These are phyloP conservation scores for Sphaeramia orbicularis DNA, from an alignment of 2,797 vertebrate genomes.

Conservation along the genomic window DNA sequence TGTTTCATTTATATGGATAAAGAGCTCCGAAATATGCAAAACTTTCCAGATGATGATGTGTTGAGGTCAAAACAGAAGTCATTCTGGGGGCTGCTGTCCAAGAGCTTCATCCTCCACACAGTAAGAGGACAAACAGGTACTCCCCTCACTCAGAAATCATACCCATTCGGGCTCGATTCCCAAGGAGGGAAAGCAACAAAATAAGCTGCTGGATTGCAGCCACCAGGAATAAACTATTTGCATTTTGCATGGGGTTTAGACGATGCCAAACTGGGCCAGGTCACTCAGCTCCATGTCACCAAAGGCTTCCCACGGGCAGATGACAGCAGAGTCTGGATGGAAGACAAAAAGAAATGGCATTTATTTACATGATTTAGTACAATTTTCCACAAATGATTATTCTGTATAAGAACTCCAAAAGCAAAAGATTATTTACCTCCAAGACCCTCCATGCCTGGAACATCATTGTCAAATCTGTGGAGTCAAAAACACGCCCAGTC, in stretches of 20 bases:
- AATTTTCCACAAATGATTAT: background rate
- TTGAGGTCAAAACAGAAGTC: too few species aligned
- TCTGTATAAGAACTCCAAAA: background rate
- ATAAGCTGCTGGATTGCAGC: too few species aligned
- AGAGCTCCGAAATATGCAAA: too few species aligned
- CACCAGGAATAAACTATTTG: too few species aligned
- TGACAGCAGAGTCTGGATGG: slow-evolving; percentile 42
- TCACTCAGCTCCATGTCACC: slow-evolving; percentile 75
- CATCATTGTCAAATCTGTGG: slow-evolving; percentile 48
- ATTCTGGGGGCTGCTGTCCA: too few species aligned
- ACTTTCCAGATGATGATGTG: too few species aligned
- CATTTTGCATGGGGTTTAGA: slow-evolving; percentile 27
- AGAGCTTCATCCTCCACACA: too few species aligned
- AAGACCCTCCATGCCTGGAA: slow-evolving; percentile 65
- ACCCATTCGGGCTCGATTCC: too few species aligned
- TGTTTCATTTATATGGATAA: too few species aligned
- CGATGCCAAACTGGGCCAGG: slow-evolving; percentile 71
- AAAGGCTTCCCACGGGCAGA: slow-evolving; percentile 79
- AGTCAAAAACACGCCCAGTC: background rate
- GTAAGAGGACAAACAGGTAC: too few species aligned
- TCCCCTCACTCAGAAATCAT: too few species aligned
- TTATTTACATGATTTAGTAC: background rate
- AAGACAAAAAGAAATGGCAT: background rate
- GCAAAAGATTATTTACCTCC: slow-evolving; percentile 54
- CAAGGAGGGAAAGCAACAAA: too few species aligned